A percentile compares a stretch with the other conserved stretches of the same genome.
Conservation (phyloP, 2,797 vertebrate genomes). For the Hylomyscus alleni region DNA sequence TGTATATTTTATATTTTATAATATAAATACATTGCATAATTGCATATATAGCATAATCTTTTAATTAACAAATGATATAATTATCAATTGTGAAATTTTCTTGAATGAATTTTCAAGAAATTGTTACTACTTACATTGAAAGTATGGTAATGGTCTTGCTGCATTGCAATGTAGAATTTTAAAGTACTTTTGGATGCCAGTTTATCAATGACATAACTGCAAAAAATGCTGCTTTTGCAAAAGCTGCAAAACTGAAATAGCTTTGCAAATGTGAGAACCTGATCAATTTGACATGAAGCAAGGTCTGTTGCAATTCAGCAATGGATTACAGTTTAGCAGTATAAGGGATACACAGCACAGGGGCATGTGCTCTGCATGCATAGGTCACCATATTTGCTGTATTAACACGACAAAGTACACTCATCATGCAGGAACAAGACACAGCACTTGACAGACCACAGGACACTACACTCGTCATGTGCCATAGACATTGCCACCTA, state of each 20-base stretch:
- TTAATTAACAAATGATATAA: slow-evolving; percentile 17
- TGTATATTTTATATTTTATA: slow-evolving; percentile 57
- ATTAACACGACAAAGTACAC: slow-evolving; percentile 64
- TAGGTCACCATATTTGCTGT: slow-evolving; percentile 60
- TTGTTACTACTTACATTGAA: background rate
- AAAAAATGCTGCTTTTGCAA: background rate
- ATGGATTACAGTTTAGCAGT: slow-evolving; percentile 35
- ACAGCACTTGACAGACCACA: slow-evolving; percentile 86
- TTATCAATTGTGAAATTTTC: background rate
- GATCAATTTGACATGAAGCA: slow-evolving; percentile 67
- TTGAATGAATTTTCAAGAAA: background rate
- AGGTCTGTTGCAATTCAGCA: background rate
- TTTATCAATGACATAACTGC: background rate
- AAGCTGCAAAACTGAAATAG: slow-evolving; percentile 11
- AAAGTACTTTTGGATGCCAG: background rate
- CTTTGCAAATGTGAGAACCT: slow-evolving; percentile 47
- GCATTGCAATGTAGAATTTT: background rate
- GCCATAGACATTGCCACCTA: slow-evolving; percentile 90
- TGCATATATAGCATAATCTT: background rate
- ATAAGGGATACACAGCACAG: slow-evolving; percentile 25
- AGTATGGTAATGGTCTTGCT: background rate
- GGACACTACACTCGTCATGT: slow-evolving; percentile 85
- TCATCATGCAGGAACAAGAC: slow-evolving; percentile 86
- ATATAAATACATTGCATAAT: background rate
- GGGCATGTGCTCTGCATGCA: slow-evolving; percentile 85